Base-by-base conservation (phyloP, 1,140 invertebrate genomes). In the Hypsibius dujardini region DNA sequence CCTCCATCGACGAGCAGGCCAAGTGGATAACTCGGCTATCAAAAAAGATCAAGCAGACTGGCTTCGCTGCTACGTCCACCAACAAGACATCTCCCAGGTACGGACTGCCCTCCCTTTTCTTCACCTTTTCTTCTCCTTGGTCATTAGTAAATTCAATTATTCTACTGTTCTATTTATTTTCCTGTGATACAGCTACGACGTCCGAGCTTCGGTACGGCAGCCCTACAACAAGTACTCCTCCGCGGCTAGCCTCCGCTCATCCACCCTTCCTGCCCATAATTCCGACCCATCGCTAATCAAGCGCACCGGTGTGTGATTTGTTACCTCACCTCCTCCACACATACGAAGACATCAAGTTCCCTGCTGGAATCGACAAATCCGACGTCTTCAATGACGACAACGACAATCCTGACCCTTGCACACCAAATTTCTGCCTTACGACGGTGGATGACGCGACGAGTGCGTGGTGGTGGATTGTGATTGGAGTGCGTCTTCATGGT, bases 11-110 rank as follows among this genome's bases (percentile, higher is more conserved):
- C 56, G 91, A 95, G 72, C 93, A 96, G 79, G 89, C 92, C 76
- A 84, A 86, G 74, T 97, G 94, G 94, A 91, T 96, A 50, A 84
- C 87, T 69, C 84, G 90, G 74, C 84, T 97, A 42, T 87, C 88
- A 72, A 90, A 92, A 77, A 90, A 91, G 80, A 92, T 96, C 76
- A 88, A 92, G 80, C 92, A 92, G 78, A 88, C 88, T 81, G 92
- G 93, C 70, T 94, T 90, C 81, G 92, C 92, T 77, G 89, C 90
- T 40, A 76, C 83, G 71, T 84, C 85, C 73, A 85, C 76, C 79
- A 80, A 73, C 81, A 85, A 78, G 84, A 83, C 79, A 81, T 87
- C 86, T 74, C 85, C 86, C 77, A 85, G 86, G 85, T 86, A 82
- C 45, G 47, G 28, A 28, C 28, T 28, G 28, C 28, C 28, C 28